These are phyloP conservation scores for Tipula helvola DNA, from an alignment of 2,888 invertebrate species.

Conservation along the genomic window DNA sequence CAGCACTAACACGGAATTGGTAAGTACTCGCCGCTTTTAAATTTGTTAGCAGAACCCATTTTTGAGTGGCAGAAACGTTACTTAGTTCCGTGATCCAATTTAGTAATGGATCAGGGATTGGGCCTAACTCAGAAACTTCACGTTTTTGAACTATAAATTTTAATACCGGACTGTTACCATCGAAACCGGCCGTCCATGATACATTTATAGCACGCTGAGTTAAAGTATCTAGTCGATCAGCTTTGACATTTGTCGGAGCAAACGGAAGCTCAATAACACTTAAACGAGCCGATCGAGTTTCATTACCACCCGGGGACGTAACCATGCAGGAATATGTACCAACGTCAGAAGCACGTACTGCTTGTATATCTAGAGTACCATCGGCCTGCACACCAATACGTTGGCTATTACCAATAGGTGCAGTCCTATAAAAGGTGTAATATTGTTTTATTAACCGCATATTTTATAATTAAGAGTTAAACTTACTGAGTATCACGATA, in stretches of 20 bases:
- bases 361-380: conserved; percentile 77
- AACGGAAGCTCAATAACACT: conserved; percentile 92
- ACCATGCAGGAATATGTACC: conserved; percentile 87
- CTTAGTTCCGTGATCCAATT: conserved; percentile 82
- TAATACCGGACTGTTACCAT: conserved; percentile 90
- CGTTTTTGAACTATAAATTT: conserved; percentile 87
- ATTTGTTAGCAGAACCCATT: conserved; percentile 69
- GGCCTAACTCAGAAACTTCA: conserved; percentile 76
- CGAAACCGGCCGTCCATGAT: conserved; percentile 91
- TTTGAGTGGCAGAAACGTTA: conserved; percentile 68
- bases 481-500: conserved; percentile 59
- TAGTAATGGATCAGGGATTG: conserved; percentile 69
- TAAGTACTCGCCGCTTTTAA: conserved; percentile 91
- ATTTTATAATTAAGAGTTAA: conserved; percentile 39
- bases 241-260: conserved; percentile 78
- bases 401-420: conserved; percentile 50
- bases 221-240: conserved; percentile 50
- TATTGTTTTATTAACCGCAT: neutral
- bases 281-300: conserved; percentile 70
- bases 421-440: conserved; percentile 31
- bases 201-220: conserved; percentile 73
- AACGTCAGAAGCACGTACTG: conserved; percentile 83
- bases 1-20: conserved; percentile 93
- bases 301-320: conserved; percentile 83
- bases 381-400: conserved; percentile 64